Evolutionary conservation across 1,140 invertebrate species (phyloP).

Genomic region (Lepidostoma basale): DNA sequence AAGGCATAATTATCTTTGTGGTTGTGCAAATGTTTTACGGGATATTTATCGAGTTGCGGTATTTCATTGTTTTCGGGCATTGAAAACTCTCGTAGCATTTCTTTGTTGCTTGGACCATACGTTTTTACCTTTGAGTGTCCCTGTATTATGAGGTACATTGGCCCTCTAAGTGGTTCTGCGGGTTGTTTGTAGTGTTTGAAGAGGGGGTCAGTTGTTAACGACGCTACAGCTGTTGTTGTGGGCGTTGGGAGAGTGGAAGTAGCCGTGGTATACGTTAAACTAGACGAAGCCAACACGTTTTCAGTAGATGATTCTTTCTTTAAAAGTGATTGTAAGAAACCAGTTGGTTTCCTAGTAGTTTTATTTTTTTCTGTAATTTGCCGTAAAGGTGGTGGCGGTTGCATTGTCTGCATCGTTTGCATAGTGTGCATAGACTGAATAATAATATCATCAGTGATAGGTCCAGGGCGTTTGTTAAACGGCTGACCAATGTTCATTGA

Average conservation of each 20-base stretch:
- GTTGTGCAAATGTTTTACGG: slow-evolving; percentile 61
- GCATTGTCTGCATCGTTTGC: slow-evolving; percentile 60
- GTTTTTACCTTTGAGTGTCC: slow-evolving; percentile 84
- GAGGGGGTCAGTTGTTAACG: slow-evolving; percentile 60
- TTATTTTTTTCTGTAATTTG: slow-evolving; percentile 50
- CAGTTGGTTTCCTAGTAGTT: slow-evolving; percentile 46
- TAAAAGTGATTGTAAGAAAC: slow-evolving; percentile 47
- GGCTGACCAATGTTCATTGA: slow-evolving; percentile 40
- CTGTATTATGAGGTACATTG: slow-evolving; percentile 80
- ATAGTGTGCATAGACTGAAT: slow-evolving; percentile 53
- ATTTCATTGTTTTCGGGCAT: slow-evolving; percentile 64
- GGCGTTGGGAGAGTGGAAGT: slow-evolving; percentile 55
- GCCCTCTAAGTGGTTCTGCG: slow-evolving; percentile 64
- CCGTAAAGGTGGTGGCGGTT: slow-evolving; percentile 53
- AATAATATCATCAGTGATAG: slow-evolving; percentile 42
- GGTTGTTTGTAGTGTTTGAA: slow-evolving; percentile 71
- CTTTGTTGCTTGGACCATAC: slow-evolving; percentile 70
- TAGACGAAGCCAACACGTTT: slow-evolving; percentile 31
- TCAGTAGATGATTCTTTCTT: slow-evolving; percentile 49
- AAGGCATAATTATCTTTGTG: slow-evolving; percentile 51
- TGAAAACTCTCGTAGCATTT: slow-evolving; percentile 49
- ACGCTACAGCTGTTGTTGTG: slow-evolving; percentile 51
- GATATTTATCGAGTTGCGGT: slow-evolving; percentile 48
- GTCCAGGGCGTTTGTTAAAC: slow-evolving; percentile 39
- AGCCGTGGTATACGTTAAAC: slow-evolving; percentile 48